These are phyloP conservation scores for Papio anubis DNA, from an alignment of 2,113 vertebrate genomes.

Conservation along the genomic window DNA sequence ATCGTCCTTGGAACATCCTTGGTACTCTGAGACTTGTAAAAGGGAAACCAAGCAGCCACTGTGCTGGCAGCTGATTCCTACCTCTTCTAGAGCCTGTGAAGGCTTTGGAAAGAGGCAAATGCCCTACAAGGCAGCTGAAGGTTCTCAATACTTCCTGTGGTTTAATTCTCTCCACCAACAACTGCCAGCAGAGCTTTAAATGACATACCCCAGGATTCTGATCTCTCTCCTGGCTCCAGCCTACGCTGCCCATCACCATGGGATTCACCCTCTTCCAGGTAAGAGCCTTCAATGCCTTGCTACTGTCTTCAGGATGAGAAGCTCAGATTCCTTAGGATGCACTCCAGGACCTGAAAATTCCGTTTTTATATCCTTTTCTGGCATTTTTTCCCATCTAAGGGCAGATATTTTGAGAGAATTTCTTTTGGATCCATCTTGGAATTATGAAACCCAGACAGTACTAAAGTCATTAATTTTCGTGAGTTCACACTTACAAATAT, in stretches of 20 bases:
- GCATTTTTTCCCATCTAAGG: background rate
- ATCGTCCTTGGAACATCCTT: background rate
- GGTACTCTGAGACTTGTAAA: background rate
- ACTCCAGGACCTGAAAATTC: background rate
- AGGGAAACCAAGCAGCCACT: background rate
- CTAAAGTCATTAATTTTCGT: background rate
- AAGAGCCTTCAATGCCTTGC: background rate
- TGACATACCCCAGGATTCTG: background rate
- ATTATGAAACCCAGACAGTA: background rate
- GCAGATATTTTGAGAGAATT: background rate
- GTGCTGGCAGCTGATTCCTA: background rate
- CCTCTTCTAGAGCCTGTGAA: background rate
- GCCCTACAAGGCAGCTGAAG: background rate
- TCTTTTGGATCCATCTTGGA: background rate
- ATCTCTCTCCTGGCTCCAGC: background rate
- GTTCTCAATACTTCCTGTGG: background rate
- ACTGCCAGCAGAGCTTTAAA: background rate
- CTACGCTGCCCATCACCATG: background rate
- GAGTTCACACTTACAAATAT: background rate
- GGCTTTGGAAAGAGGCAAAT: background rate
- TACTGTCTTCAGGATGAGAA: background rate
- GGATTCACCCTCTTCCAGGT: background rate
- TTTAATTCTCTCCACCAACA: background rate
- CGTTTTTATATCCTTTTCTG: background rate
- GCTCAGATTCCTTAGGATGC: background rate